Percentiles rank a stretch among this genome's conserved stretches.
These are phyloP conservation scores for Actinemys pallida DNA, from an alignment of 2,113 vertebrate species.

Conservation along the genomic window DNA sequence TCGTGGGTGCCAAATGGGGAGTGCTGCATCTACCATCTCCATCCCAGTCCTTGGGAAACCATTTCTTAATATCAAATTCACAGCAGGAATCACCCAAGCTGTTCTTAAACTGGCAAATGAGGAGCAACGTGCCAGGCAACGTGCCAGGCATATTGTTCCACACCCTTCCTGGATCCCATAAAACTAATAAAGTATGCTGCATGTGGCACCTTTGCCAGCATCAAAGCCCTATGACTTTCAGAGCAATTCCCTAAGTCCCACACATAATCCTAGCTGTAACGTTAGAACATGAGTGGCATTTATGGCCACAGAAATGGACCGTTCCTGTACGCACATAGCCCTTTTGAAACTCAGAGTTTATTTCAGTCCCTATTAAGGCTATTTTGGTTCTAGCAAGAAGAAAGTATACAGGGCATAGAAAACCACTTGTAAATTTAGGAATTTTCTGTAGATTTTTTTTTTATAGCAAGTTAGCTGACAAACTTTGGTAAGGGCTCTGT, in stretches of 20 bases:
- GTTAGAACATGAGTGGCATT: neutral
- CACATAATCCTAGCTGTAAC: too few species aligned
- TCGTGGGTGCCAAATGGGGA: neutral
- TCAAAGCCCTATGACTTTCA: too few species aligned
- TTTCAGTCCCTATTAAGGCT: neutral
- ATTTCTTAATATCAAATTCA: neutral
- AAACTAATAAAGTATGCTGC: neutral
- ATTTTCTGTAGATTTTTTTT: neutral
- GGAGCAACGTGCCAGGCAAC: too few species aligned
- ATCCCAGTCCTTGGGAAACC: neutral
- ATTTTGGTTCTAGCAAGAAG: neutral
- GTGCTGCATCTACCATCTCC: neutral
- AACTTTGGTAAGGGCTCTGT: neutral
- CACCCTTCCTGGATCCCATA: neutral
- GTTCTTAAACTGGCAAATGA: neutral
- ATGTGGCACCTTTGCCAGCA: neutral
- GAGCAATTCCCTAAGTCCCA: neutral
- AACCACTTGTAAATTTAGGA: neutral
- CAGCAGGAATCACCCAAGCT: neutral
- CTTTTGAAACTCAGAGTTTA: neutral
- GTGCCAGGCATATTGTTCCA: neutral
- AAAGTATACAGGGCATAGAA: neutral
- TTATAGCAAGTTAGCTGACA: neutral
- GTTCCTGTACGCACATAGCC: neutral
- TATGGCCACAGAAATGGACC: neutral